A percentile compares a stretch with the other conserved stretches of the same genome.
Conservation (phyloP, 2,797 vertebrate genomes). For the Rousettus madagascariensis region DNA sequence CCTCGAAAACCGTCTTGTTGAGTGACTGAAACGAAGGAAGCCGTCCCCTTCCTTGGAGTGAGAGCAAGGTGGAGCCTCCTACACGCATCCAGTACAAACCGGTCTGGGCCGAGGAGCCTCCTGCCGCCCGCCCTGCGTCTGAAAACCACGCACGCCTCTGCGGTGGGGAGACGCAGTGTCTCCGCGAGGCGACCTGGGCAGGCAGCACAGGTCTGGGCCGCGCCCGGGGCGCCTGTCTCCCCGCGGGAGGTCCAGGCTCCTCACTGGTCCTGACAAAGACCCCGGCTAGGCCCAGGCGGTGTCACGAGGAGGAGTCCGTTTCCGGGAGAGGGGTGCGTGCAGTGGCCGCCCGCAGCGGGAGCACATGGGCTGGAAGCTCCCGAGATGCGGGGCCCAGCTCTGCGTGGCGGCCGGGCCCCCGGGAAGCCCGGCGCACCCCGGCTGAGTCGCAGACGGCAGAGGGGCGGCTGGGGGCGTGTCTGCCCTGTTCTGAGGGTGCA, state of each 20-base stretch:
- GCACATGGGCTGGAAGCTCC: not conserved
- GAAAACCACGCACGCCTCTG: not conserved
- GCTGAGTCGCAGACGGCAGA: not conserved
- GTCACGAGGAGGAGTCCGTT: rapidly evolving
- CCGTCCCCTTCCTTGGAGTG: too few relatives aligned
- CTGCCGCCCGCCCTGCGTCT: too few relatives aligned
- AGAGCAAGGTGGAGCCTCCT: not conserved
- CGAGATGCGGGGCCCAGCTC: not conserved
- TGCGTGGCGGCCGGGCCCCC: not conserved
- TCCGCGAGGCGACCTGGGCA: not conserved
- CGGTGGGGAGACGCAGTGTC: not conserved
- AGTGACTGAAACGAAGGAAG: too few relatives aligned
- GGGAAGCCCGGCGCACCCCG: not conserved
- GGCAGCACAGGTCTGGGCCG: not conserved
- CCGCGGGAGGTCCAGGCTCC: not conserved
- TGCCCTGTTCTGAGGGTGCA: not conserved
- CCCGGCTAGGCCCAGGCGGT: too few relatives aligned
- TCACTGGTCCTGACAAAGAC: not conserved
- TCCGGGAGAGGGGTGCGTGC: rapidly evolving
- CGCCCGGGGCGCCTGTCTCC: too few relatives aligned
- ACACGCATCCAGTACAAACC: not conserved
- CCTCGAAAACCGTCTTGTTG: not conserved
- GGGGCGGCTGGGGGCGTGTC: not conserved
- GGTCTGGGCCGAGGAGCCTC: not conserved
- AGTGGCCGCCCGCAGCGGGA: not conserved